Base-by-base conservation (phyloP, 64 coral and sea anemone species). In the Pocillopora damicornis region DNA sequence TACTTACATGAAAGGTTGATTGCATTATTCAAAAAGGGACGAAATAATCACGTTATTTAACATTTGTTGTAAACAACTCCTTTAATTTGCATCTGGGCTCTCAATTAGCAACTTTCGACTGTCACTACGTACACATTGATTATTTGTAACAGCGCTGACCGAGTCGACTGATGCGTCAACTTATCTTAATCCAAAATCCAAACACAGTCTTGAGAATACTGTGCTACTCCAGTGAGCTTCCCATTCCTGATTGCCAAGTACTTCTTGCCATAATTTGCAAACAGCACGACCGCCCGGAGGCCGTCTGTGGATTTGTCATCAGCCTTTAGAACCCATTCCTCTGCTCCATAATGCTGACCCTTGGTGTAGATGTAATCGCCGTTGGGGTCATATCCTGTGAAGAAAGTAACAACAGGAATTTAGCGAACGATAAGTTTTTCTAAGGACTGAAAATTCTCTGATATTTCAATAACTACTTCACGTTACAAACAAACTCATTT, bases 311-410 rank as follows among this genome's bases (percentile, higher is more conserved):
- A 90, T 14, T 87, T 71, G 14, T 97, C 94, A 59, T 97, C 94
- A 11, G 94, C 94, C 22, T 73, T 93, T 35, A 97, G 82, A 11
- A 93, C 74, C 94, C 94, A 97, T 73, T 97, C 91, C 73, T 97
- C 94, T 9, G 94, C 94, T 13, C 94, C 94, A 14, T 93, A 97
- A 77, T 93, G 94, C 71, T 97, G 91, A 7, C 23, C 91, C 76
- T 97, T 97, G 20, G 94, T 97, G 83, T 97, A 97, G 20, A 88
- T 93, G 18, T 96, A 96, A 81, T 96, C 91, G 11, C 94, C 94
- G 34, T 96, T 96, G 0, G 94, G 91, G 68, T 96, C 94, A 36
- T 93, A 96, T 5, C 94, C 94, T 96, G 26, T n/a, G 4, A 9
- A 37, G 57, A 30, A 58, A 65, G 80, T 63, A 15, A 35, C 38